Conservation (phyloP, 2,888 invertebrate species). For the Erebia palarica region DNA sequence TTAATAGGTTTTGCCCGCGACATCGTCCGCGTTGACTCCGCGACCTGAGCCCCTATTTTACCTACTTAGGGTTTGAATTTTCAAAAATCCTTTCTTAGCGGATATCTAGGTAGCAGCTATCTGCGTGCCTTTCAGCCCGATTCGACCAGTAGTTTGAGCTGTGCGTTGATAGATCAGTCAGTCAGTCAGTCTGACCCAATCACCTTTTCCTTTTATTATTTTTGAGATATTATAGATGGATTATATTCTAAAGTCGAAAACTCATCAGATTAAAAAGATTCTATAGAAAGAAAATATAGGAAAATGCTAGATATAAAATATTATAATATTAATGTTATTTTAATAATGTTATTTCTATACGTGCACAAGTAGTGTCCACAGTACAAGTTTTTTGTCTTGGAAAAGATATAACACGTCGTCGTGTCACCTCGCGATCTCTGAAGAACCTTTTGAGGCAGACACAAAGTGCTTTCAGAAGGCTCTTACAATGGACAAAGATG, state of each 20-base stretch:
- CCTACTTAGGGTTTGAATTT: no score
- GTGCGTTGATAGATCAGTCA: no score
- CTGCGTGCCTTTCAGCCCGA: no score
- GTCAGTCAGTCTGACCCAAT: no score
- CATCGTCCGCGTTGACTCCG: no score
- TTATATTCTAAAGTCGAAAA: background rate
- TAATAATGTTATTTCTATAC: slow-evolving; percentile 11
- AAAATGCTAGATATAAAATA: background rate
- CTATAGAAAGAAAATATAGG: background rate
- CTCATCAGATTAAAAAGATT: background rate
- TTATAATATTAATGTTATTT: background rate
- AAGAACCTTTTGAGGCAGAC: slow-evolving; percentile 57
- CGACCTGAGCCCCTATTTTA: no score
- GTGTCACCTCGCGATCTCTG: slow-evolving; percentile 48
- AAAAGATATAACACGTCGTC: slow-evolving; percentile 37
- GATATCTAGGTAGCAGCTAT: no score
- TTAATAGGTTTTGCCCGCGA: no score
- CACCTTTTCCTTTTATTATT: no score
- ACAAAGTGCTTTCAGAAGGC: slow-evolving; percentile 60
- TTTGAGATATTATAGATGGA: no score
- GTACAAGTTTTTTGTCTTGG: slow-evolving; percentile 28
- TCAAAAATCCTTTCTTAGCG: no score
- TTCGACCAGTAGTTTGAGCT: no score
- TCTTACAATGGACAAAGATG: slow-evolving; percentile 57
- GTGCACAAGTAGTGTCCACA: slow-evolving; percentile 18